Evolutionary conservation across 2,797 vertebrate species (phyloP), one percentile per base, ranked within the genome.

Genomic region (Benthosema pterotum): DNA sequence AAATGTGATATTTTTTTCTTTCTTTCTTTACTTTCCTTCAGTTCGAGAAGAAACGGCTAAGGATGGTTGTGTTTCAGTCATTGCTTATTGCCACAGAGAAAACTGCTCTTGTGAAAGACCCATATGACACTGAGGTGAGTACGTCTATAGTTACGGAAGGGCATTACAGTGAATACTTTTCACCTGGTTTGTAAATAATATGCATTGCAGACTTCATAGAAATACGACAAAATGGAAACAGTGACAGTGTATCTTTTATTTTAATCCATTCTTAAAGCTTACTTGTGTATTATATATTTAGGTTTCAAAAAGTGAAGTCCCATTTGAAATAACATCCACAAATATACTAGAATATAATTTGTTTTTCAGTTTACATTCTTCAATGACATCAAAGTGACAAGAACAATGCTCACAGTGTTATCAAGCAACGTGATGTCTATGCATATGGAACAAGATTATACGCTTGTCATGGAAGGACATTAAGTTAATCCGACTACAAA

Each of bases 101-200:
- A 14, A 62, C 58, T 1, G 15, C 32, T 48, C 28, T 68, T 42
- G 18, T 68, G 17, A 62, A 54, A 45, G 43, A 19, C 15, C 7
- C 59, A 14, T 50, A 25, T 32, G 66, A 45, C 16, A 47, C 49
- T 14, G 17, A 68, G 66, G 66, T 68, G 32, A 67, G 65, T 51
- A 42, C 22, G 22, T 3, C 22, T 25, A 25, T 2, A 2, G 22
- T 25, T 25, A 25, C n/a, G n/a, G n/a, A n/a, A n/a, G n/a, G 22
- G 22, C 22, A 5, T 25, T 25, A 5, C 5, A 5, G 22, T 25
- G 22, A 25, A 25, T 43, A 42, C n/a, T n/a, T 43, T 15, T 42
- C 22, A 7, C 46, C 42, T 46, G 11, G 12, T 43, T n/a, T 58
- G 19, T 11, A 11, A 28, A 58, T 58, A 3, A 6, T 51, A 18